phyloP scores from a whole-genome alignment of 2,113 vertebrate genomes.

The Engraulis encrasicolus region DNA sequence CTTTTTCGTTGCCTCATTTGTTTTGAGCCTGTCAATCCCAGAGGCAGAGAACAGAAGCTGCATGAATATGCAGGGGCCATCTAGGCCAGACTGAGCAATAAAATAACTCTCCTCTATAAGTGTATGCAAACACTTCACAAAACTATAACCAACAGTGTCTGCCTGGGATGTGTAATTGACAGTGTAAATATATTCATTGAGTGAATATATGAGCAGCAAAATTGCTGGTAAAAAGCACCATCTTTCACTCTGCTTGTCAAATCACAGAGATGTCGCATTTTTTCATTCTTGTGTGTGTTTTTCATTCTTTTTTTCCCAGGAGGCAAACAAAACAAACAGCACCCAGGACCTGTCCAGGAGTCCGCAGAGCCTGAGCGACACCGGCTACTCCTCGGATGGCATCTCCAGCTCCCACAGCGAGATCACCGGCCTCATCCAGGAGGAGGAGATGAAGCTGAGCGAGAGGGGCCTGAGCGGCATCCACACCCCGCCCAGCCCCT shows the following conservation, averaged over 20 bases:
- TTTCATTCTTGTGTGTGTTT: no score
- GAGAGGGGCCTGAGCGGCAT: constrained; percentile 80
- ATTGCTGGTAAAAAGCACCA: neutral
- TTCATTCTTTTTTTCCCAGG: constrained; percentile 70
- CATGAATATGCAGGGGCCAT: constrained; percentile 24
- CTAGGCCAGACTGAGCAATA: neutral
- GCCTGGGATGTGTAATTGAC: neutral
- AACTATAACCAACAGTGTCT: neutral
- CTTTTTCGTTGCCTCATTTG: constrained; percentile 22
- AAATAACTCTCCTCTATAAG: neutral
- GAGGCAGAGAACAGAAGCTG: neutral
- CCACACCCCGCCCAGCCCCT: constrained; percentile 86
- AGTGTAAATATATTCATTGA: neutral
- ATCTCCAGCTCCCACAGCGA: constrained; percentile 96
- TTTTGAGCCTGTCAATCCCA: neutral
- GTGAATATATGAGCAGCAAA: neutral
- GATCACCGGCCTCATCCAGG: constrained; percentile 92
- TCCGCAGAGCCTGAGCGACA: constrained; percentile 80
- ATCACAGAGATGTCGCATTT: neutral
- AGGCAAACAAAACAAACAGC: constrained; percentile 87
- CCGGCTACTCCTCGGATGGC: constrained; percentile 81
- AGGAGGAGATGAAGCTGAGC: constrained; percentile 92
- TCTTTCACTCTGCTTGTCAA: neutral
- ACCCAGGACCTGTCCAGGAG: constrained; percentile 89
- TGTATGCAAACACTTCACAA: constrained; percentile 2